Base-by-base conservation (phyloP, 2,888 invertebrate species). In the Cataglyphis livida region DNA sequence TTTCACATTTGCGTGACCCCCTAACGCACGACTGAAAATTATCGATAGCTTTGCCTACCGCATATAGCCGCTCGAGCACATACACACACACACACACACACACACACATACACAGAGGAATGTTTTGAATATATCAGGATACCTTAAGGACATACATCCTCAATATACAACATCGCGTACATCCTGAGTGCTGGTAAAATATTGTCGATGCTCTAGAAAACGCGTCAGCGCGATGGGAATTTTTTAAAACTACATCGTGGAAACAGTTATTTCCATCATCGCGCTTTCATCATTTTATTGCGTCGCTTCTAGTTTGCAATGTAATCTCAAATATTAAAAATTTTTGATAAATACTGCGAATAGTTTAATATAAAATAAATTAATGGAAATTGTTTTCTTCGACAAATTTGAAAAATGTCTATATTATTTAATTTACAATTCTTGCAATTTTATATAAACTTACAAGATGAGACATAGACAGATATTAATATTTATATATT, bases 1-100 rank as follows among this genome's bases (percentile, higher is more conserved):
- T 83, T 89, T 84, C 84, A 78, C 83, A 84, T 89, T 88, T 88
- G 84, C 78, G 84, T 81, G 66, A 65, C 70, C 57, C 35, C 10
- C 51, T 18, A 81, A 68, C 54, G 65, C 74, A 82, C 51, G 73
- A 66, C 66, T 81, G 83, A 68, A 32, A 83, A 89, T 84, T 76
- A 84, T 85, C 83, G 82, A 88, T 84, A 75, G 81, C 81, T 75
- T 78, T 54, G 62, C 62, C 35, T 54, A 44, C 59, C n/a, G 54
- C 32, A 70, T 32, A 78, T 41, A 78, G 2, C 18, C 32, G 28
- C 32, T 41, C 15, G 28, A 25, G 25, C 28, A 51, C 28, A 3
- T 28, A 59, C 21, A 7, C 12, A n/a, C n/a, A 78, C 21, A 7
- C 12, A 25, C n/a, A 78, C 25, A 25, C 28, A 51, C 41, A 3